phyloP scores from a whole-genome alignment of 2,113 vertebrate genomes.

The Oncorhynchus clarkii region DNA sequence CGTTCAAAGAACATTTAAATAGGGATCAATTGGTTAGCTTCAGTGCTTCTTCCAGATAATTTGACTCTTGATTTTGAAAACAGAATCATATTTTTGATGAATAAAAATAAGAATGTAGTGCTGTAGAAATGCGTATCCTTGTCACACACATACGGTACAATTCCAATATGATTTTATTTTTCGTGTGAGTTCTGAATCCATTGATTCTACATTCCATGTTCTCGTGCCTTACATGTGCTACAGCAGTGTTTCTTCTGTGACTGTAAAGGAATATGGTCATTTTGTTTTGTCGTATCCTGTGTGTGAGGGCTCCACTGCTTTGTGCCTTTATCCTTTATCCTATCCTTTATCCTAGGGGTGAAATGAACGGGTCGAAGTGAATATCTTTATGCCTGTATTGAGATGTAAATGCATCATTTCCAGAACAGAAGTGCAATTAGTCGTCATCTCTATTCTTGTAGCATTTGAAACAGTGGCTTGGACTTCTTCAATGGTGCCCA shows the following conservation, averaged over 20 bases:
- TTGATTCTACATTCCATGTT: slow-evolving; percentile 5
- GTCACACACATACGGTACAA: not conserved
- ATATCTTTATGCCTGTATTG: not conserved
- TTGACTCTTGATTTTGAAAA: not conserved
- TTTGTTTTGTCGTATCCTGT: not conserved
- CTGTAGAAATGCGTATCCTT: not conserved
- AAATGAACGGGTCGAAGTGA: not conserved
- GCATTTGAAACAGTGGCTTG: not conserved
- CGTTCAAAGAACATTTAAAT: not conserved
- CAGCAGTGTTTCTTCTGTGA: not conserved
- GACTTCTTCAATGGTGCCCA: not conserved
- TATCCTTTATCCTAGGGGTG: too few relatives aligned
- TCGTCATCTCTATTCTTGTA: not conserved
- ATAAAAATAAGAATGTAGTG: not conserved
- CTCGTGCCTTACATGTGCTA: slow-evolving; percentile 20
- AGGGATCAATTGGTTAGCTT: not conserved
- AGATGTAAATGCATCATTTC: not conserved
- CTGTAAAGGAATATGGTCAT: not conserved
- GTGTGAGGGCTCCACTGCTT: not conserved
- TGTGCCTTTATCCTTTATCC: slow-evolving; percentile 12
- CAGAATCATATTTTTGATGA: not conserved
- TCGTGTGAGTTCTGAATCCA: not conserved
- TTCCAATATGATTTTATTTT: not conserved
- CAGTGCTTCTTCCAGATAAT: not conserved
- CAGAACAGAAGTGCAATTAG: not conserved